Percentiles rank a stretch among this genome's conserved stretches.
phyloP scores from a whole-genome alignment of 1,140 invertebrate genomes.

The Nixonia krombeini region DNA sequence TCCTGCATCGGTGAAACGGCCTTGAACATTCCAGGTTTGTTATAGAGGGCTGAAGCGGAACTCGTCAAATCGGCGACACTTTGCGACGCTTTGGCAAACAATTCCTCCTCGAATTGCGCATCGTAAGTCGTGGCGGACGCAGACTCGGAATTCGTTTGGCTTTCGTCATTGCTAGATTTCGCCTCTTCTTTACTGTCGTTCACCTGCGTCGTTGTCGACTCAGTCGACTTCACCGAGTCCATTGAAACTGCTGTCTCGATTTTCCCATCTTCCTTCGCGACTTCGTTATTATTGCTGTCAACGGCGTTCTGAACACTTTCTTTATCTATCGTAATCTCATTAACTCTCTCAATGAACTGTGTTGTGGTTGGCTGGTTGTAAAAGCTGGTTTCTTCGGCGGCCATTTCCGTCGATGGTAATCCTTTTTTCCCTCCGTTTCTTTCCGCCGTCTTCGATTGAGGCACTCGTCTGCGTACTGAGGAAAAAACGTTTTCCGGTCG shows the following conservation, averaged over 20 bases:
- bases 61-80: conserved; percentile 72
- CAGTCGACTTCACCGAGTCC: background rate
- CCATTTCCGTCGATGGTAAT: conserved; percentile 50
- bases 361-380: conserved; percentile 48
- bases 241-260: conserved; percentile 1
- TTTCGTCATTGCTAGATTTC: conserved; percentile 19
- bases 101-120: conserved; percentile 56
- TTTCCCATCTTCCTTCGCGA: conserved; percentile 28
- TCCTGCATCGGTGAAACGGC: conserved; percentile 59
- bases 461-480: conserved; percentile 50
- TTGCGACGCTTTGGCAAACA: conserved; percentile 66
- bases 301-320: conserved; percentile 22
- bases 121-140: conserved; percentile 37
- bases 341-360: conserved; percentile 34
- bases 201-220: conserved; percentile 23
- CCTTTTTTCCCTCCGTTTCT: conserved; percentile 22
- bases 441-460: conserved; percentile 31
- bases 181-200: conserved; percentile 23
- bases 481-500: conserved; percentile 59
- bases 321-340: conserved; percentile 38
- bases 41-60: conserved; percentile 69
- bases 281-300: conserved; percentile 25
- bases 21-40: conserved; percentile 69
- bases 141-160: too few species aligned
- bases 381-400: conserved; percentile 62